These are phyloP conservation scores for Melanostoma scalare DNA, from an alignment of 2,888 invertebrate species.

Conservation along the genomic window DNA sequence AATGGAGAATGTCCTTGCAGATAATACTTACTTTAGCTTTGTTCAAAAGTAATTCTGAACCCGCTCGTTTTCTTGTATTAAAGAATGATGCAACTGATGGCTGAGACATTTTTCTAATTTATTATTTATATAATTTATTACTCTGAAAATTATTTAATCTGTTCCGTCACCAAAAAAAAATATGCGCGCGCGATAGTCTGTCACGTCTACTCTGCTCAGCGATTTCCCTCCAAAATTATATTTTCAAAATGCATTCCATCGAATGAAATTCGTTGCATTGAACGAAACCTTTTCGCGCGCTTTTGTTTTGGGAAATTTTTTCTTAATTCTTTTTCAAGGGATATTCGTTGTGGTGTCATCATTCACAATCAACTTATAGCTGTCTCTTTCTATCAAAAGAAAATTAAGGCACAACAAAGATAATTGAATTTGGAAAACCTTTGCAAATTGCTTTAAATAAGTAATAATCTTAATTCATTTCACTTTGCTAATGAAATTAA, in stretches of 20 bases:
- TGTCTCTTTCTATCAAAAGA: constrained; percentile 24
- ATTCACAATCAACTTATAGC: constrained; percentile 27
- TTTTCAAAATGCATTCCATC: constrained; percentile 64
- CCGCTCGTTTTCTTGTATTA: constrained; percentile 88
- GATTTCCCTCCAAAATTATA: constrained; percentile 80
- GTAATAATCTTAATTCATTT: neutral
- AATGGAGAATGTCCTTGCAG: constrained; percentile 52
- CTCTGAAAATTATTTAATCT: constrained; percentile 14
- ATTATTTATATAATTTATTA: constrained; percentile 28
- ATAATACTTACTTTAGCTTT: constrained; percentile 83
- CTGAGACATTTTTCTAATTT: constrained; percentile 86
- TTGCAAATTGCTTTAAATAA: neutral
- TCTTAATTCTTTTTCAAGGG: constrained; percentile 36
- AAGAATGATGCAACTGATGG: constrained; percentile 90
- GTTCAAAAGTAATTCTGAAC: constrained; percentile 85
- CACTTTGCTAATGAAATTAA: neutral
- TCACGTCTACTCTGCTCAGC: constrained; percentile 75
- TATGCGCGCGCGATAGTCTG: constrained; percentile 55
- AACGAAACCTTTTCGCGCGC: constrained; percentile 76
- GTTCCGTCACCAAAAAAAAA: constrained; percentile 27
- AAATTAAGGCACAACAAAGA: neutral
- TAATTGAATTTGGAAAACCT: neutral
- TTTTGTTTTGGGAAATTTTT: constrained; percentile 73
- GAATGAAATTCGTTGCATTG: constrained; percentile 61
- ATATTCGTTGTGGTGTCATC: constrained; percentile 55